Base-by-base conservation (phyloP, 2,797 vertebrate genomes). In the Rhinoraja longicauda region DNA sequence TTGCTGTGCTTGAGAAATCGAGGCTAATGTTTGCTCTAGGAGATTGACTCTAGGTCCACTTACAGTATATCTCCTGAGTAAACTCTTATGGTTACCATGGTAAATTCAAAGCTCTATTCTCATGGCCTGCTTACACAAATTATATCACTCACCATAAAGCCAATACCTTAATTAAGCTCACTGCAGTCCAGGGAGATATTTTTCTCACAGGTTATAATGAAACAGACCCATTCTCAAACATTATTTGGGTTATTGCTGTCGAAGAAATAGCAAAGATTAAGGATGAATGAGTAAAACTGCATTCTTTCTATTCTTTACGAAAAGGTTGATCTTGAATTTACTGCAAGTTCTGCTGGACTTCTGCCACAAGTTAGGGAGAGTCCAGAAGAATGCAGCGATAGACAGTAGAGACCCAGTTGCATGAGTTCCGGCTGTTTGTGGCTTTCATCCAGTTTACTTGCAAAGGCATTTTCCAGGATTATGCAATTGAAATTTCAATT, bases 1-100 rank as follows among this genome's bases (percentile, higher is more conserved):
- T 94, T 93, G 94, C 93, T 0, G 0, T 93, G 53, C 73, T 84
- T 93, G 70, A 94, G 93, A 90, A 93, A 88, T 75, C 39, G 53
- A 64, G 91, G 93, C 93, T 93, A 95, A 94, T 86, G 78, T 91
- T 94, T 94, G 94, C 5, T 57, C 81, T 93, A 93, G 77, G 45
- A 13, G 93, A 94, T 67, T 93, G 84, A 84, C 75, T 93, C 45
- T 64, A 39, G 45, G 94, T 62, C 36, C 45, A 93, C 70, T 67
- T 0, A n/a, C n/a, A n/a, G n/a, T n/a, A 21, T 94, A 94, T 93
- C 78, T 90, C 72, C 94, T 94, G 93, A 90, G 92, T 17, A 1
- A 29, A 0, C 0, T 84, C 67, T 29, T 93, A 53, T 77, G 94
- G n/a, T 93, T 95, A 90, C 94, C 86, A 93, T 93, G 12, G 2